These are phyloP conservation scores for Leptinotarsa defecta DNA, from an alignment of 1,140 invertebrate species.

Conservation along the genomic window DNA sequence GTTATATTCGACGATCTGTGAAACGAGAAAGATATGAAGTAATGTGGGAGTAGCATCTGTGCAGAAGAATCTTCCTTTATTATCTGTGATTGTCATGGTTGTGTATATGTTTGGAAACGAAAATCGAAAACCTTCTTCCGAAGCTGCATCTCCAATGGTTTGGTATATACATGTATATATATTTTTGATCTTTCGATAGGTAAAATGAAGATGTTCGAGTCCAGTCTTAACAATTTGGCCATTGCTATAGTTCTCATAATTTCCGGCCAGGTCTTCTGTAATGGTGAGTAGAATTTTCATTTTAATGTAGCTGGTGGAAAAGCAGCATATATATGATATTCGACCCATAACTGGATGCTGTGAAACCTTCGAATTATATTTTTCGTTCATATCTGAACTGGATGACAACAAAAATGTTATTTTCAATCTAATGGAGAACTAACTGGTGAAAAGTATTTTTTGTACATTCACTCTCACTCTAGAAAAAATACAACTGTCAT, in stretches of 20 bases:
- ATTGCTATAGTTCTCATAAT: conserved; percentile 3
- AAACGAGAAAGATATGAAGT: neutral
- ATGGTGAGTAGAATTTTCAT: conserved; percentile 10
- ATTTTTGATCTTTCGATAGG: conserved; percentile 13
- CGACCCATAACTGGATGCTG: too few relatives aligned
- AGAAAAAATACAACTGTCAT: too few relatives aligned
- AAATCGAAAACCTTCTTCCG: neutral
- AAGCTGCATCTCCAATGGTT: conserved; percentile 4
- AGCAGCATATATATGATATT: too few relatives aligned
- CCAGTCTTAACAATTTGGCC: conserved; percentile 9
- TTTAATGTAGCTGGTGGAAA: neutral
- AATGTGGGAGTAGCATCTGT: neutral
- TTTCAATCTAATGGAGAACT: too few relatives aligned
- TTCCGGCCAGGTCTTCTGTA: conserved; percentile 14
- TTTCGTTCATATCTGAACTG: too few relatives aligned
- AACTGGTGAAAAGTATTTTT: too few relatives aligned
- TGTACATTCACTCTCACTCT: too few relatives aligned
- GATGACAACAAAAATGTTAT: too few relatives aligned
- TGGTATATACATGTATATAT: conserved; percentile 14
- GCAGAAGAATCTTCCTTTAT: neutral
- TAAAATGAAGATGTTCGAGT: conserved; percentile 11
- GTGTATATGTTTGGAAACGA: conserved; percentile 3
- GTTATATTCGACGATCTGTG: neutral
- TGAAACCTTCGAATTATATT: too few relatives aligned
- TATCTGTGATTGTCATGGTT: conserved; percentile 3